Evolutionary conservation across 2,113 vertebrate species (phyloP).

Genomic region (Lycocorax pyrrhopterus): DNA sequence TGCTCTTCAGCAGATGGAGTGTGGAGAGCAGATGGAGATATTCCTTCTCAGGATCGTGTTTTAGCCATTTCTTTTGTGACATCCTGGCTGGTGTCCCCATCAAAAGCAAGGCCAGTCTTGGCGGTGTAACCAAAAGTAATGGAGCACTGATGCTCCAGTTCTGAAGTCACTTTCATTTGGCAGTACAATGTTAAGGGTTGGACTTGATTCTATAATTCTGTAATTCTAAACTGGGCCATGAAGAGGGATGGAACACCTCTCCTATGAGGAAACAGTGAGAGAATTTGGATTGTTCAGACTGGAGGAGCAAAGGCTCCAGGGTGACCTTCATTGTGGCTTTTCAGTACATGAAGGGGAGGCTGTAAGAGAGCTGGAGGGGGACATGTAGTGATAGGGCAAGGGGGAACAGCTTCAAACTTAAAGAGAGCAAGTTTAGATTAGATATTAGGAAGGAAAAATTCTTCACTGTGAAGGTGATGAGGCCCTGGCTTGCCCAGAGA

Average conservation of each 20-base stretch:
- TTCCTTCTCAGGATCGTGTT: background rate
- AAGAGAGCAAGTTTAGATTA: background rate
- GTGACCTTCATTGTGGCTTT: background rate
- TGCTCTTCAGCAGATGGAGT: background rate
- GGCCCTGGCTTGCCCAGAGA: background rate
- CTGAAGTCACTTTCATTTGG: background rate
- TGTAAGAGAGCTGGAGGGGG: background rate
- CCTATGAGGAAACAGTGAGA: background rate
- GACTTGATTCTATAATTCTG: background rate
- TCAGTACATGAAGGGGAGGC: background rate
- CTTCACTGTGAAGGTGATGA: background rate
- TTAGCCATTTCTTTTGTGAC: background rate
- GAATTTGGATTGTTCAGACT: background rate
- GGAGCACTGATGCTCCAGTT: background rate
- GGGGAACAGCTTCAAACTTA: background rate
- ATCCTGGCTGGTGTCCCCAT: background rate
- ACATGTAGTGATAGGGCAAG: background rate
- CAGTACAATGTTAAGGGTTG: background rate
- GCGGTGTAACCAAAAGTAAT: background rate
- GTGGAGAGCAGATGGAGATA: background rate
- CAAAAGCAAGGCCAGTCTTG: background rate
- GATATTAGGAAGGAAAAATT: background rate
- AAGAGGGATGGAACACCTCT: background rate
- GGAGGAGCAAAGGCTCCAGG: background rate
- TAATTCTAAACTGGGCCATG: background rate